Conservation (phyloP, 2,113 vertebrate genomes). For the Cyanocitta stelleri region DNA sequence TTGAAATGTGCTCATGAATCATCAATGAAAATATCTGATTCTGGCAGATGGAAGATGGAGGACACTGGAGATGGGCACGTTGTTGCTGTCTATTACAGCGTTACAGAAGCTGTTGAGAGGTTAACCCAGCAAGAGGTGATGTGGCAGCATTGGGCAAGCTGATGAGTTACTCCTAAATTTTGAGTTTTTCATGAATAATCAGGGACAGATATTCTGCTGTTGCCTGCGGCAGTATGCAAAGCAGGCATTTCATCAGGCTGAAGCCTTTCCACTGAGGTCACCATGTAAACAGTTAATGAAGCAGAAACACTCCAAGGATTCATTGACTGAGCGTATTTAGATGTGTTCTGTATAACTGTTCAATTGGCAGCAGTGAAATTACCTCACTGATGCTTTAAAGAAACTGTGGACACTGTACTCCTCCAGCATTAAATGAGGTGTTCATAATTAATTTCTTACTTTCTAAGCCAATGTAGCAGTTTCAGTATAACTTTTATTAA, state of each 20-base stretch:
- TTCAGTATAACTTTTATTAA: conserved; percentile 52
- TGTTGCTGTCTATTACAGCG: neutral
- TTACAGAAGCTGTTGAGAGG: neutral
- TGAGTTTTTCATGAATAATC: neutral
- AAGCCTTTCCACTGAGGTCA: conserved; percentile 60
- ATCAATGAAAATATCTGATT: neutral
- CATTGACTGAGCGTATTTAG: conserved; percentile 56
- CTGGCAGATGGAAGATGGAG: neutral
- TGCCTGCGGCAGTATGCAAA: conserved; percentile 9
- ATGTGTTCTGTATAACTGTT: conserved; percentile 45
- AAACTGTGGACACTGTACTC: neutral
- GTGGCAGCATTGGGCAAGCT: neutral
- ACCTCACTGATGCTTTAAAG: conserved; percentile 37
- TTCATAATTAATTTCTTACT: conserved; percentile 67
- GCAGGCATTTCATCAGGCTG: conserved; percentile 32
- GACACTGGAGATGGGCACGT: neutral
- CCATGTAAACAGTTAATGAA: conserved; percentile 70
- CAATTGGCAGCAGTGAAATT: conserved; percentile 35
- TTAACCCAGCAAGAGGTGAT: neutral
- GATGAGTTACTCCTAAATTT: conserved; percentile 42
- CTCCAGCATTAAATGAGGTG: conserved; percentile 44
- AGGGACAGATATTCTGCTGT: neutral
- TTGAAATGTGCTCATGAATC: conserved; percentile 26
- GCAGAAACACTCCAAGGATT: conserved; percentile 56
- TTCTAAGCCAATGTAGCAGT: conserved; percentile 34